Conservation (phyloP, 2,888 invertebrate species). For the Strigamia maritima region DNA sequence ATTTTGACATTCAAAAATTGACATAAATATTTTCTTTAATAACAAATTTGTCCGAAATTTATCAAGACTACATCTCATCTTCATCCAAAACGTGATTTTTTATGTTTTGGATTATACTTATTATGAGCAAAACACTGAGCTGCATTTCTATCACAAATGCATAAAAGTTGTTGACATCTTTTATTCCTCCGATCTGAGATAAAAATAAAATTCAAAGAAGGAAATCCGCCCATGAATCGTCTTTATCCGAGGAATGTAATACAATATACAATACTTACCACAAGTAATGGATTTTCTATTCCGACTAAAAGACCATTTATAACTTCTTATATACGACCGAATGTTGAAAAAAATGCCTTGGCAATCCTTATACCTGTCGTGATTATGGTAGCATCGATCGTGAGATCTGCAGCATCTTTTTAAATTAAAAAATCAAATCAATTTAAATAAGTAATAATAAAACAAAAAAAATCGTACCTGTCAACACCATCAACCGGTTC, state of each 20-base stretch:
- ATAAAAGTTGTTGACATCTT: background rate
- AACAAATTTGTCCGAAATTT: background rate
- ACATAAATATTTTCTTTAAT: no score
- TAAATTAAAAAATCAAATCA: background rate
- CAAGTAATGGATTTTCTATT: background rate
- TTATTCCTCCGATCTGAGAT: background rate
- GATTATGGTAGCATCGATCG: background rate
- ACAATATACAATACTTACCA: background rate
- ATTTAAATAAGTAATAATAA: no score
- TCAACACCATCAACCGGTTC: slow-evolving; percentile 23
- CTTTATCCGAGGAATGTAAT: no score
- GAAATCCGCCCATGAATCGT: no score
- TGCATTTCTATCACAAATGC: background rate
- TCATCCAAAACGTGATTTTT: background rate
- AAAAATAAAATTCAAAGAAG: background rate
- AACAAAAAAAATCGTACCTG: background rate
- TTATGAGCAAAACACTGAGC: background rate
- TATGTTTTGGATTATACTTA: background rate
- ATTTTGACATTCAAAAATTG: no score
- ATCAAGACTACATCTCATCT: no score
- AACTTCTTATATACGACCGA: background rate
- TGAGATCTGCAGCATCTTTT: background rate
- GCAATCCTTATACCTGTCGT: background rate
- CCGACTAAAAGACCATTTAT: background rate
- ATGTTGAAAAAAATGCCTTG: background rate